Evolutionary conservation across 1,140 invertebrate genomes (phyloP).

Genomic region (Ylistrum balloti): DNA sequence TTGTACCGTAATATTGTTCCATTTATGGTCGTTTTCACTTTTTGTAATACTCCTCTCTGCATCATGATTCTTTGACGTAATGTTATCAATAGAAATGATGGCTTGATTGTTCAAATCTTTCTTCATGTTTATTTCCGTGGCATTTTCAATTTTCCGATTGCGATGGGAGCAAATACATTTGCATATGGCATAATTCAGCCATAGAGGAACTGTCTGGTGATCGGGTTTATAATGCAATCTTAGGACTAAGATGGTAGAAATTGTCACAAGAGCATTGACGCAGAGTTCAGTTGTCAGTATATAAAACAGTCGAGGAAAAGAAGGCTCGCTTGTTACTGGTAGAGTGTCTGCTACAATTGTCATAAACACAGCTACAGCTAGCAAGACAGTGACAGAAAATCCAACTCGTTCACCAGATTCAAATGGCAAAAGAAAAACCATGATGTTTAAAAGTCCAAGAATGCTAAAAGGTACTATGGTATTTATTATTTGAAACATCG

Average conservation of each 20-base stretch:
- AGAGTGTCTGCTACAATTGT: slow-evolving; percentile 55
- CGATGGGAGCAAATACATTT: neutral
- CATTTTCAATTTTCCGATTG: neutral
- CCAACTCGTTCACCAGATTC: slow-evolving; percentile 63
- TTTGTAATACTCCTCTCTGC: too few species aligned
- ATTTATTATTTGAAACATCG: slow-evolving; percentile 58
- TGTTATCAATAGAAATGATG: too few species aligned
- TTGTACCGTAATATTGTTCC: too few species aligned
- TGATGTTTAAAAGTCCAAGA: slow-evolving; percentile 61
- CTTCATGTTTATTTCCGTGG: neutral
- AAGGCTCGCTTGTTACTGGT: slow-evolving; percentile 58
- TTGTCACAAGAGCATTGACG: neutral
- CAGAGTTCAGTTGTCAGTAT: slow-evolving; percentile 36
- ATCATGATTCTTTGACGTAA: too few species aligned
- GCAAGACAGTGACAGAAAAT: slow-evolving; percentile 64
- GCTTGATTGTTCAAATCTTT: too few species aligned
- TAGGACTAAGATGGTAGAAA: neutral
- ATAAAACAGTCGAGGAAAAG: slow-evolving; percentile 51
- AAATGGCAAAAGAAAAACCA: slow-evolving; percentile 62
- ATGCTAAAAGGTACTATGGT: slow-evolving; percentile 65
- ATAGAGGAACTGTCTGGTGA: neutral
- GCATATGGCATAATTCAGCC: neutral
- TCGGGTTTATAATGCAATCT: neutral
- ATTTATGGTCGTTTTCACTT: too few species aligned
- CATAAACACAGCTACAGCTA: slow-evolving; percentile 69